Evolutionary conservation across 2,113 vertebrate genomes (phyloP).

Genomic region (Gopherus evgoodei): DNA sequence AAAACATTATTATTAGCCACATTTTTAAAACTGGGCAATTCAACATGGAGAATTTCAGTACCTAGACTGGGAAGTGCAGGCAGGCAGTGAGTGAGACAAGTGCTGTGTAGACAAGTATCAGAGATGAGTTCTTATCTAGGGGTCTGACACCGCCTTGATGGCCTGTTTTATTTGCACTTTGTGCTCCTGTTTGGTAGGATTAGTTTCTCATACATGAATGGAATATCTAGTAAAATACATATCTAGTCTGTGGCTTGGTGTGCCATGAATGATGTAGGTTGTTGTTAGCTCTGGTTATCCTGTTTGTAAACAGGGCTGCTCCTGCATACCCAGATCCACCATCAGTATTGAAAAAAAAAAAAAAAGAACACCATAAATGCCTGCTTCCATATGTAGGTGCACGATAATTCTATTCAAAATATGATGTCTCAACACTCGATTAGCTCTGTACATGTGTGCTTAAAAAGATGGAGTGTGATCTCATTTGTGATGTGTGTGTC

Average conservation of each 20-base stretch:
- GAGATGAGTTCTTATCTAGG: not conserved
- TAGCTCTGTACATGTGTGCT: not conserved
- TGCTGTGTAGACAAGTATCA: too few relatives aligned
- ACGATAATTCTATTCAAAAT: not conserved
- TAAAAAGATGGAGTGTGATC: not conserved
- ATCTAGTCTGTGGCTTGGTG: too few relatives aligned
- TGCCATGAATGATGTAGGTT: too few relatives aligned
- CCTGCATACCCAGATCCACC: not conserved
- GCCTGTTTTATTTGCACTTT: not conserved
- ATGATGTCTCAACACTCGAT: not conserved
- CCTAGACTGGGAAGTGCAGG: too few relatives aligned
- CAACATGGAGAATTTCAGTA: too few relatives aligned
- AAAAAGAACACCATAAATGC: not conserved
- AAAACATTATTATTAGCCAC: too few relatives aligned
- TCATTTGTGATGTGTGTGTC: not conserved
- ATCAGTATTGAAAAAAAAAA: not conserved
- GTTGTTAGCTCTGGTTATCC: not conserved
- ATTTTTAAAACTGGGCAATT: too few relatives aligned
- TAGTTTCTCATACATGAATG: too few relatives aligned
- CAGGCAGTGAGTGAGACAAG: too few relatives aligned
- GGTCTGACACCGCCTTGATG: not conserved
- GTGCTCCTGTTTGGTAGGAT: not conserved
- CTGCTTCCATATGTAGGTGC: not conserved
- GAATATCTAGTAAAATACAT: too few relatives aligned
- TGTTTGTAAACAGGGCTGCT: not conserved